Percentiles rank a stretch among this genome's conserved stretches.
Evolutionary conservation across 2,113 vertebrate species (phyloP).

Genomic region (Lagenorhynchus albirostris): DNA sequence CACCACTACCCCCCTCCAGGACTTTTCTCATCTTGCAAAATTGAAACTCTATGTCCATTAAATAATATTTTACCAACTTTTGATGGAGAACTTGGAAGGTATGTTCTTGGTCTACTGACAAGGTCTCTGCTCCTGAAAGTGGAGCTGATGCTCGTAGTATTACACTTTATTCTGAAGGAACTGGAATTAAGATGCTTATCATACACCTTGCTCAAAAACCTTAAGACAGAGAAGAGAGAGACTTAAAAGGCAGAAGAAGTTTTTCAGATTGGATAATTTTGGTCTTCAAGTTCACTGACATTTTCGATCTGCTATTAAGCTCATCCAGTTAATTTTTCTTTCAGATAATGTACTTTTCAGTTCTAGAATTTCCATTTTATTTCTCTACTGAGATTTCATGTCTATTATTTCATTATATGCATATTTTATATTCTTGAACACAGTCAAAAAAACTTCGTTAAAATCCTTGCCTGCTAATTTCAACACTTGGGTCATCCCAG

Average conservation of each 20-base stretch:
- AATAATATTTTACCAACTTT: slow-evolving; percentile 7
- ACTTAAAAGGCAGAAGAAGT: background rate
- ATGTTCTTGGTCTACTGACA: background rate
- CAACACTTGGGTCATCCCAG: background rate
- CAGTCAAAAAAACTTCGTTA: background rate
- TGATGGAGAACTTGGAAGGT: background rate
- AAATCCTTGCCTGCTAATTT: background rate
- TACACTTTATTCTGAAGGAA: background rate
- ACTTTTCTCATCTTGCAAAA: slow-evolving; percentile 2
- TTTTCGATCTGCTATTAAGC: slow-evolving; percentile 10
- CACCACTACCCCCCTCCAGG: background rate
- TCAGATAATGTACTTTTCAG: background rate
- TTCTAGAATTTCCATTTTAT: slow-evolving; percentile 20
- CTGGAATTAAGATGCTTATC: background rate
- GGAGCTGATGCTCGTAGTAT: background rate
- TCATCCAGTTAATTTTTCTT: slow-evolving; percentile 14
- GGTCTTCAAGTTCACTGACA: background rate
- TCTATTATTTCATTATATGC: background rate
- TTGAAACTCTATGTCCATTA: background rate
- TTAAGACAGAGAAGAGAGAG: slow-evolving; percentile 12
- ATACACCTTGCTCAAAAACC: background rate
- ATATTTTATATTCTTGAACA: background rate
- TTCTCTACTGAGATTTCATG: slow-evolving; percentile 3
- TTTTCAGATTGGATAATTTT: slow-evolving; percentile 22
- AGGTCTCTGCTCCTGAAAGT: background rate